phyloP scores from a whole-genome alignment of 2,113 vertebrate genomes.

The Himantopus leucocephalus region DNA sequence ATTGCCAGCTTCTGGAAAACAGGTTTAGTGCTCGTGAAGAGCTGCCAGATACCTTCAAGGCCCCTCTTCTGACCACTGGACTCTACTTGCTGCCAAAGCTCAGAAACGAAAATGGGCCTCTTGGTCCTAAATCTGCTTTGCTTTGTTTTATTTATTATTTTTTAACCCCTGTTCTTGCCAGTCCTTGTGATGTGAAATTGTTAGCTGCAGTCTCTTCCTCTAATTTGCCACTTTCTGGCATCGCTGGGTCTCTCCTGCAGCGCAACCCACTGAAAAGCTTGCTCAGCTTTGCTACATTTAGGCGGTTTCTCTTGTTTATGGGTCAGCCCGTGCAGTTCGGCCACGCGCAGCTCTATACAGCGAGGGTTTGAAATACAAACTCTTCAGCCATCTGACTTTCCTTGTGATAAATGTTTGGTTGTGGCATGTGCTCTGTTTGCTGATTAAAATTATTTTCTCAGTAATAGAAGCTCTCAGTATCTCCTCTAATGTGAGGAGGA shows the following conservation, averaged over 20 bases:
- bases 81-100: neutral
- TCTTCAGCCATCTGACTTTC: neutral
- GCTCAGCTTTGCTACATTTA: neutral
- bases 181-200: neutral
- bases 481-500: slow-evolving; percentile 16
- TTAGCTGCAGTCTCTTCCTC: neutral
- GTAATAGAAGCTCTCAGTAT: neutral
- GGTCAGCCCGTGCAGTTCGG: neutral
- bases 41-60: neutral
- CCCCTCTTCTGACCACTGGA: neutral
- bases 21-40: neutral
- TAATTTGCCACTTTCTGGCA: neutral
- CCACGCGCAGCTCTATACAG: neutral
- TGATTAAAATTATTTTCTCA: neutral
- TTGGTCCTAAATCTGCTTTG: neutral
- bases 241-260: neutral
- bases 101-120: neutral
- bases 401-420: neutral
- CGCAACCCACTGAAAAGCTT: accelerated
- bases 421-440: neutral
- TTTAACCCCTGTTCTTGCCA: neutral
- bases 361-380: accelerated
- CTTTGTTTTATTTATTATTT: neutral
- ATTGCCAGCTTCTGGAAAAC: no score
- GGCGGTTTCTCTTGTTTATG: accelerated